phyloP scores from a whole-genome alignment of 2,797 vertebrate species.

The Bradypodion pumilum region DNA sequence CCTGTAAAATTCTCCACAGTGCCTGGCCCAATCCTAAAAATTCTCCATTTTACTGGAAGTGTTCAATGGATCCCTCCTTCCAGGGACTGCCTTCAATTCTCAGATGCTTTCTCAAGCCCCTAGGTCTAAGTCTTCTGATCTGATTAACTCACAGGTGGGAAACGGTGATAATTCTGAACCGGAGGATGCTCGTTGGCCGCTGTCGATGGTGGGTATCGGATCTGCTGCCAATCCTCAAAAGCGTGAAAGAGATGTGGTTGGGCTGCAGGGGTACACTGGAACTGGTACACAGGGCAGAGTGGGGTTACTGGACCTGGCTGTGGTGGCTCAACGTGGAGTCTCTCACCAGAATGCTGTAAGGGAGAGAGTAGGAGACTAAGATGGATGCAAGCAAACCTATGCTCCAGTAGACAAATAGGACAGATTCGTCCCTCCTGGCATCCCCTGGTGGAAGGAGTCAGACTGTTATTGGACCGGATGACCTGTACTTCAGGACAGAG shows the following conservation, averaged over 20 bases:
- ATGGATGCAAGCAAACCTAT: background rate
- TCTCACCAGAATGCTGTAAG: conserved; percentile 83
- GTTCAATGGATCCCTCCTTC: background rate
- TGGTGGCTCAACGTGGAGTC: conserved; percentile 84
- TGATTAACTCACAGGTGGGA: conserved; percentile 73
- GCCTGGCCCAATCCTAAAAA: background rate
- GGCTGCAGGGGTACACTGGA: conserved; percentile 83
- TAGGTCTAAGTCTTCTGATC: too few species aligned
- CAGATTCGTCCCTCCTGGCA: background rate
- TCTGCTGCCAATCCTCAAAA: conserved; percentile 91
- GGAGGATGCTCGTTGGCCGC: conserved; percentile 75
- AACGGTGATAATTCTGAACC: conserved; percentile 83
- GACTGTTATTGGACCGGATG: background rate
- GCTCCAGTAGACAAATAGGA: background rate
- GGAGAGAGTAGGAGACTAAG: background rate
- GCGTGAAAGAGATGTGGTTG: conserved; percentile 79
- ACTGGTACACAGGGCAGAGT: conserved; percentile 87
- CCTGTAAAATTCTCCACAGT: background rate
- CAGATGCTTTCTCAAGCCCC: background rate
- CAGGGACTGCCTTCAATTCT: background rate
- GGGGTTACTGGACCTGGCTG: conserved; percentile 65
- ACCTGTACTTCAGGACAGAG: background rate
- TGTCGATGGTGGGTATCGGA: conserved; percentile 87
- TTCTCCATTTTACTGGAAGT: background rate
- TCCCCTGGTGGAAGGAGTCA: background rate